These are phyloP conservation scores for Oreamnos americanus DNA, from an alignment of 2,113 vertebrate species.

Conservation along the genomic window DNA sequence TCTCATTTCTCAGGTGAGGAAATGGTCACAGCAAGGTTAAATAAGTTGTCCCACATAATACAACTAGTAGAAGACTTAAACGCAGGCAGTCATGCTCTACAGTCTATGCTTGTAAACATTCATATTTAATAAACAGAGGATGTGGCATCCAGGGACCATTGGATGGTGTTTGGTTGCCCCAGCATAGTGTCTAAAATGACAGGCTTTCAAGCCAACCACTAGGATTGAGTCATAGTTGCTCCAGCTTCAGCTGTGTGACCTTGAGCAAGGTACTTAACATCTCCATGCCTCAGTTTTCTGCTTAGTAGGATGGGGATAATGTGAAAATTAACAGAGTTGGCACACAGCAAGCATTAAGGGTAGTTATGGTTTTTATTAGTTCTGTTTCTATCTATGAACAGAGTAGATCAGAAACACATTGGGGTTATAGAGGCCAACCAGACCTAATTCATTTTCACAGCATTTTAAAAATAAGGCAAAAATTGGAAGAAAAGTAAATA, in stretches of 20 bases:
- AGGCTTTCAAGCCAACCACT: background rate
- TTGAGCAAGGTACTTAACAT: background rate
- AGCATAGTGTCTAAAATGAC: background rate
- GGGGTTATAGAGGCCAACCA: background rate
- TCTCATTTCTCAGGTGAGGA: background rate
- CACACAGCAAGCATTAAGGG: background rate
- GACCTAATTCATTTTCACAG: background rate
- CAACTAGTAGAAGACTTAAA: background rate
- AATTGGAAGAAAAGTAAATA: background rate
- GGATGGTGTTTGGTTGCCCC: background rate
- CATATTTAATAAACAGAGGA: background rate
- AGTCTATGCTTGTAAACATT: background rate
- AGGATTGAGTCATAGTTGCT: background rate
- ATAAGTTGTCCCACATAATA: background rate
- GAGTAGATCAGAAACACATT: background rate
- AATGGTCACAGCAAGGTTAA: background rate
- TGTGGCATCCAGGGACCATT: background rate
- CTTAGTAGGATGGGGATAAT: background rate
- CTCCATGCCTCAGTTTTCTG: background rate
- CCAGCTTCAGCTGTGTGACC: background rate
- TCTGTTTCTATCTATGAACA: background rate
- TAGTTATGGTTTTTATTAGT: background rate
- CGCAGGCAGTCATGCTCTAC: background rate
- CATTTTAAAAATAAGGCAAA: background rate
- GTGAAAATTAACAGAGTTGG: background rate